Evolutionary conservation across 1,140 invertebrate species (phyloP).

Genomic region (Heliconius melpomene): DNA sequence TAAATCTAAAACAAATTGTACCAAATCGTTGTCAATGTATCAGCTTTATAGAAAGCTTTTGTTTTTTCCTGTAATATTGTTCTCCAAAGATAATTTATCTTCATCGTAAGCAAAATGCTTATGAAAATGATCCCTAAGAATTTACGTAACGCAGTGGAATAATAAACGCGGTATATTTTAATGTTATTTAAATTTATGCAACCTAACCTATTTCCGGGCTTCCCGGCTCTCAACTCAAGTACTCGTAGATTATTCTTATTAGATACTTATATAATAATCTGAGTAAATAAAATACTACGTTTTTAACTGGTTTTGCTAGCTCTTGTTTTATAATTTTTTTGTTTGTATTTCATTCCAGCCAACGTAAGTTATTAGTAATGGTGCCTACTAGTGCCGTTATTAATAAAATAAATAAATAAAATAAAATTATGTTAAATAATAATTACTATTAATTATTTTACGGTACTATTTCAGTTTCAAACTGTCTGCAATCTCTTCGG

Average conservation of each 20-base stretch:
- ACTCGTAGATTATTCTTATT: not conserved
- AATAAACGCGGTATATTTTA: constrained; percentile 12
- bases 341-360: not conserved
- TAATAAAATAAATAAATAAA: no score
- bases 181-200: constrained; percentile 12
- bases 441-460: no score
- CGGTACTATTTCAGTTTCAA: no score
- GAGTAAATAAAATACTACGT: not conserved
- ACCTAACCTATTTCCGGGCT: constrained; percentile 4
- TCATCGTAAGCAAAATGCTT: constrained; percentile 9
- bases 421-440: no score
- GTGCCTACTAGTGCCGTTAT: no score
- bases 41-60: not conserved
- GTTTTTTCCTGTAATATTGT: not conserved
- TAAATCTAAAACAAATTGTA: not conserved
- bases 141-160: constrained; percentile 1
- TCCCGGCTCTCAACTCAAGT: not conserved
- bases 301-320: not conserved
- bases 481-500: no score
- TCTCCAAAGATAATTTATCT: constrained; percentile 4
- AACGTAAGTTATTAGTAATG: no score
- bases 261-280: constrained; percentile 11
- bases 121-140: constrained; percentile 6
- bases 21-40: not conserved
- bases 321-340: not conserved